A percentile compares a stretch with the other conserved stretches of the same genome.
phyloP scores from a whole-genome alignment of 1,140 invertebrate species.

The Zaprionus inermis region DNA sequence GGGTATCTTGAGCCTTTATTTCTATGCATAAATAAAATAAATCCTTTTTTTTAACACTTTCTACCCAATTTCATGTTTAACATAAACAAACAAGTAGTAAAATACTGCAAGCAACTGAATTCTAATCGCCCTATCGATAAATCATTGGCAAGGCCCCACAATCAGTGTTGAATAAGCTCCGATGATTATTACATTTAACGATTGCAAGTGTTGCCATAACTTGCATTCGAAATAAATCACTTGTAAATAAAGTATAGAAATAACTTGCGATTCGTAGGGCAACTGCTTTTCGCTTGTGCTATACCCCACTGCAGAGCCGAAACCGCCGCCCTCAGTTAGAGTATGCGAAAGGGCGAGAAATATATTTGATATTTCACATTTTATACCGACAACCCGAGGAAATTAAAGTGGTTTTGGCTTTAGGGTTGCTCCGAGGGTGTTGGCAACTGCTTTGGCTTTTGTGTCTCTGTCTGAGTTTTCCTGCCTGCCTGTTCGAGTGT shows the following conservation, averaged over 20 bases:
- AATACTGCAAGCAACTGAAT: neutral
- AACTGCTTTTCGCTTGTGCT: neutral
- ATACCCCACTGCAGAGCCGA: neutral
- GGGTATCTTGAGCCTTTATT: too few species aligned
- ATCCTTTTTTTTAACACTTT: too few species aligned
- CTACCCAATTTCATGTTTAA: too few species aligned
- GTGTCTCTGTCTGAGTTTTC: conserved; percentile 30
- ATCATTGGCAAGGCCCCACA: neutral
- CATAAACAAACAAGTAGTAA: too few species aligned
- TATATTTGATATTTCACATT: conserved; percentile 47
- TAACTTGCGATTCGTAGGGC: neutral
- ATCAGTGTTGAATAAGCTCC: too few species aligned
- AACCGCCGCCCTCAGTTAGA: neutral
- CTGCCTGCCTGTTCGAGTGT: conserved; percentile 1
- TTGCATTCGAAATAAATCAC: neutral
- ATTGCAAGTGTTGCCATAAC: too few species aligned
- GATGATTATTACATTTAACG: too few species aligned
- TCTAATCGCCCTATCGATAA: neutral
- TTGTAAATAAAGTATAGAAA: neutral
- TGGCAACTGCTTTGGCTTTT: conserved; percentile 50
- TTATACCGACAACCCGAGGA: conserved; percentile 56
- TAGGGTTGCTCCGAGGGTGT: conserved; percentile 31
- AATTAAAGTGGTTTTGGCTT: conserved; percentile 79
- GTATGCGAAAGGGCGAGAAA: conserved; percentile 50
- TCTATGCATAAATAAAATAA: too few species aligned